These are phyloP conservation scores for Tetraneura akinire DNA, from an alignment of 1,140 invertebrate genomes.

Conservation along the genomic window DNA sequence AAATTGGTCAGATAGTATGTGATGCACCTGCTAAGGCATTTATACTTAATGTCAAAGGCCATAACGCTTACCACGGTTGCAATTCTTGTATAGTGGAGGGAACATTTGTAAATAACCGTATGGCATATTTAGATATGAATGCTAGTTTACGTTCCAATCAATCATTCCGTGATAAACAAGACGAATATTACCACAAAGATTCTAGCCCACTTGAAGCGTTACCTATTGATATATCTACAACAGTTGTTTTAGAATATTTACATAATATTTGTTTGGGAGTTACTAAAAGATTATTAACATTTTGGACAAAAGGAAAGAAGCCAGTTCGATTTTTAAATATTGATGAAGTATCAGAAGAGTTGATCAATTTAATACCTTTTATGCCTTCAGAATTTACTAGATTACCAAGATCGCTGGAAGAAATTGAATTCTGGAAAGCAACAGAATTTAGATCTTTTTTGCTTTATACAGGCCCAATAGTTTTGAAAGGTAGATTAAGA, in stretches of 20 bases:
- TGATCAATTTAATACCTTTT: background rate
- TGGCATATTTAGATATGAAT: no score
- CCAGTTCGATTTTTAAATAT: background rate
- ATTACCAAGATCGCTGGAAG: background rate
- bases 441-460: constrained; percentile 1
- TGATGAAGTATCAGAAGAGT: background rate
- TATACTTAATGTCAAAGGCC: background rate
- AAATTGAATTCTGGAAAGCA: background rate
- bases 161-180: background rate
- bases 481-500: no score
- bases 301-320: background rate
- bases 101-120: background rate
- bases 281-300: background rate
- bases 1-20: background rate
- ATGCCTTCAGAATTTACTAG: background rate
- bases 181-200: background rate
- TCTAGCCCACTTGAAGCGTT: background rate
- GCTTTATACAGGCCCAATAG: background rate
- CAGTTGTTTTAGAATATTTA: background rate
- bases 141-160: background rate
- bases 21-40: background rate
- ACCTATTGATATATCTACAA: background rate
- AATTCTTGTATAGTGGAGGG: background rate
- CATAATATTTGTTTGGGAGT: background rate
- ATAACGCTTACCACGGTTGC: background rate